phyloP scores from a whole-genome alignment of 1,140 invertebrate species.

The Leptinotarsa lineolata region DNA sequence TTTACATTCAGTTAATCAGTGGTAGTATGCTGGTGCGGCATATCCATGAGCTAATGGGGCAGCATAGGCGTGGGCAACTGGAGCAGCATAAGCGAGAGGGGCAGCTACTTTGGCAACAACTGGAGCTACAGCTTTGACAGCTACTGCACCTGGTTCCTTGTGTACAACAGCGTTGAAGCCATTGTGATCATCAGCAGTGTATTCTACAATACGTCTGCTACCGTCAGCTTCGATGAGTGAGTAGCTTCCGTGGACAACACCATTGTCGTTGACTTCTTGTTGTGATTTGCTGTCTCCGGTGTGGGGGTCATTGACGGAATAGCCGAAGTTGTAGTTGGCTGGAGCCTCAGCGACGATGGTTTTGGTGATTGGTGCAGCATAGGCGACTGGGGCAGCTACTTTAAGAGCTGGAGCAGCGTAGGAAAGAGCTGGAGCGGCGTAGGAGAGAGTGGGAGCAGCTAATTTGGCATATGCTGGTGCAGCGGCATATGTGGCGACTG shows the following conservation, averaged over 20 bases:
- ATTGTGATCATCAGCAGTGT: slow-evolving; percentile 64
- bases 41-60: no score
- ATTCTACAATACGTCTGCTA: slow-evolving; percentile 68
- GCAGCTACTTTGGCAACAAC: slow-evolving; percentile 42
- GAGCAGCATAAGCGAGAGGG: not conserved
- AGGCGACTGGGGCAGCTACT: slow-evolving; percentile 26
- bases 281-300: slow-evolving; percentile 57
- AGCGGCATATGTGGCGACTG: not conserved
- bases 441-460: slow-evolving; percentile 17
- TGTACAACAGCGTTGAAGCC: slow-evolving; percentile 60
- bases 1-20: no score
- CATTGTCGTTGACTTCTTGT: slow-evolving; percentile 62
- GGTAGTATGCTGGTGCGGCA: no score
- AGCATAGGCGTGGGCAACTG: no score
- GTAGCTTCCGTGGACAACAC: slow-evolving; percentile 69
- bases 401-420: slow-evolving; percentile 19
- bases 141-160: slow-evolving; percentile 40
- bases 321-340: slow-evolving; percentile 58
- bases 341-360: slow-evolving; percentile 31
- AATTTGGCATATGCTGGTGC: slow-evolving; percentile 11
- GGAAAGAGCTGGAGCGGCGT: slow-evolving; percentile 18
- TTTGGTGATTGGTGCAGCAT: slow-evolving; percentile 46
- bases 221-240: slow-evolving; percentile 67
- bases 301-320: slow-evolving; percentile 56
- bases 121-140: no score